Base-by-base conservation (phyloP, 2,797 vertebrate species). In the Manis pentadactyla region DNA sequence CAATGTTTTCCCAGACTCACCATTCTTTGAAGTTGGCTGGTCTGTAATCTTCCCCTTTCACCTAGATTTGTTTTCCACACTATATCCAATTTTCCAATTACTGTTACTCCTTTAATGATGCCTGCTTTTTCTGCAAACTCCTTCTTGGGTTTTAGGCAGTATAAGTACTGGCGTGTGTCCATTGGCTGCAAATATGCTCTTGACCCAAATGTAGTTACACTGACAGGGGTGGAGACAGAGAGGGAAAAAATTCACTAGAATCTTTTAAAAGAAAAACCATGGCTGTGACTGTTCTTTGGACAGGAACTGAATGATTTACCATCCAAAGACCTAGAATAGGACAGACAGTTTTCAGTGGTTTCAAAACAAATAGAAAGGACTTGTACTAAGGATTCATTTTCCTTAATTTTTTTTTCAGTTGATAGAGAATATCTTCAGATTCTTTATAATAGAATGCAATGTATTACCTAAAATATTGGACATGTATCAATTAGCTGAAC, bases 11-110 rank as follows among this genome's bases (percentile, higher is more conserved):
- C 55, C 63, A 79, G 64, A 97, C 98, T 97, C 98, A 99, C 99
- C 99, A 99, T 99, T 99, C 99, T 99, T 94, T 99, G 99, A 11
- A 99, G 99, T 96, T 99, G 99, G 94, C 99, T 99, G 92, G 99
- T 99, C 98, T 99, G 99, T 82, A 99, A 98, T 92, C 99, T 99
- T 97, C 99, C 99, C 91, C 99, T 98, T 98, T 99, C 99, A 84
- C 99, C 99, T 19, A 99, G 98, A 81, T 99, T 99, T 84, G 99
- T 99, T 98, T 99, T 99, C 99, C 99, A 99, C 4, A 99, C 99
- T 23, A 99, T 99, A 98, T 99, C 99, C 23, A 99, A 97, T 97
- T 99, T 99, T 64, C 99, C 99, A 21, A 99, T 99, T 49, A 99
- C 99, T 0, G 99, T 99, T 95, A 99, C 99, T 1, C 99, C 99